phyloP scores from a whole-genome alignment of 1,140 invertebrate species.

The Pachypeltis micranthus region DNA sequence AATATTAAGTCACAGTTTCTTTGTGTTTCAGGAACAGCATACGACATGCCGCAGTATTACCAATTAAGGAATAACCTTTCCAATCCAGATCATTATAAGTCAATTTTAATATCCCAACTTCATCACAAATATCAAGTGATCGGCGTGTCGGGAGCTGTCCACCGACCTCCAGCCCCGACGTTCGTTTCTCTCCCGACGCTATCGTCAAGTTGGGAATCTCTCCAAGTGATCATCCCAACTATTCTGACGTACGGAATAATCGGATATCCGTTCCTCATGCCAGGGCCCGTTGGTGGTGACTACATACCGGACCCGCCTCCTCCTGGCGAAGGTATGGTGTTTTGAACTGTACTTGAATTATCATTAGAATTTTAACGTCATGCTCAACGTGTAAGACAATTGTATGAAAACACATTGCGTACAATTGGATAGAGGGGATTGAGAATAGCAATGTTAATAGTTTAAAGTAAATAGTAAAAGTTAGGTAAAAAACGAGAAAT shows the following conservation, averaged over 20 bases:
- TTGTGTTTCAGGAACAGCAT: conserved; percentile 55
- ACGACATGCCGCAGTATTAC: conserved; percentile 77
- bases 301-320: conserved; percentile 20
- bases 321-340: not conserved
- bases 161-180: conserved; percentile 65
- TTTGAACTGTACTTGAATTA: too few species aligned
- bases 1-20: too few species aligned
- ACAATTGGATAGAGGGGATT: too few species aligned
- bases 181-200: conserved; percentile 79
- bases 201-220: conserved; percentile 75
- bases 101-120: conserved; percentile 45
- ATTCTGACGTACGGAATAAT: conserved; percentile 72
- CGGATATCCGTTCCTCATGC: conserved; percentile 85
- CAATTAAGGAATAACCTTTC: conserved; percentile 50
- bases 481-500: too few species aligned
- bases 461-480: too few species aligned
- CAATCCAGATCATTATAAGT: conserved; percentile 72
- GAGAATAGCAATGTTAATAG: too few species aligned
- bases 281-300: conserved; percentile 85
- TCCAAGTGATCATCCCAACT: conserved; percentile 69
- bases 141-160: conserved; percentile 70
- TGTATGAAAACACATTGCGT: too few species aligned
- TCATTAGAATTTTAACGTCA: too few species aligned
- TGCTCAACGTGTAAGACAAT: too few species aligned
- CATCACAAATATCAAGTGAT: conserved; percentile 49